phyloP scores from a whole-genome alignment of 2,888 invertebrate species.

The Ormia ochracea region DNA sequence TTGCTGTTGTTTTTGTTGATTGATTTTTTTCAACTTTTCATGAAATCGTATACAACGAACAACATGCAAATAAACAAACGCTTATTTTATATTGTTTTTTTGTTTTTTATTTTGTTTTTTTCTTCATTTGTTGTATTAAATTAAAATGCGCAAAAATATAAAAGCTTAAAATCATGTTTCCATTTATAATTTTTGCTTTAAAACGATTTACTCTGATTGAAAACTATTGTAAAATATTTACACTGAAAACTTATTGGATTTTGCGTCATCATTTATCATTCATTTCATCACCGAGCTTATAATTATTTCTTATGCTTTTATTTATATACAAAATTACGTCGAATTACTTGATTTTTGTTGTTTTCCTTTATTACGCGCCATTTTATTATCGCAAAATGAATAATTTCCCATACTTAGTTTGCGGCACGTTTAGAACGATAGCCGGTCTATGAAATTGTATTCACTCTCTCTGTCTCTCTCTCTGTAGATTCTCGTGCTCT shows the following conservation, averaged over 20 bases:
- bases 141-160: background rate
- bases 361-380: conserved; percentile 6
- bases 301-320: background rate
- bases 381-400: background rate
- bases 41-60: background rate
- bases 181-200: too few species aligned
- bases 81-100: too few species aligned
- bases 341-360: background rate
- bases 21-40: conserved; percentile 12
- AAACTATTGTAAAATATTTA: too few species aligned
- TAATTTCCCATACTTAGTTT: background rate
- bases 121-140: background rate
- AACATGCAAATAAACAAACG: too few species aligned
- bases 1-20: background rate
- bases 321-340: background rate
- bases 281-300: background rate
- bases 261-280: too few species aligned
- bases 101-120: background rate
- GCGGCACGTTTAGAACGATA: conserved; percentile 24
- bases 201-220: too few species aligned
- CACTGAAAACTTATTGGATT: too few species aligned
- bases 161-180: background rate
- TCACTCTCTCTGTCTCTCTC: background rate
- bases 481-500: background rate
- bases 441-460: background rate